Conservation (phyloP, 2,797 vertebrate species). For the Erpetoichthys calabaricus region DNA sequence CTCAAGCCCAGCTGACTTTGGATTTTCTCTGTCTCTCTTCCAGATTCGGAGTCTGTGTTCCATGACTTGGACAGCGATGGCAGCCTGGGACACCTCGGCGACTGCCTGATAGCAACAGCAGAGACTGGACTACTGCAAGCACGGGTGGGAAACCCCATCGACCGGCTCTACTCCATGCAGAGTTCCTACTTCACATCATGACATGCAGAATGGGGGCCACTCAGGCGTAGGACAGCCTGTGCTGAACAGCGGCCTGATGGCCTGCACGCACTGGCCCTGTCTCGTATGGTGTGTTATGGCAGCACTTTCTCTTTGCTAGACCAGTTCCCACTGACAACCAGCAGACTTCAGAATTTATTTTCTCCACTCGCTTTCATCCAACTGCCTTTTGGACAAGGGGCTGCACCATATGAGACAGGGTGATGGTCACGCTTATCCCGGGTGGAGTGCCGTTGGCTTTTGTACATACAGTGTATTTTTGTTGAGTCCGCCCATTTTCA, state of each 20-base stretch:
- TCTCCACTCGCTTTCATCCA: too few species aligned
- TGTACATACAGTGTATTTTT: too few species aligned
- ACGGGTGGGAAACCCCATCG: slow-evolving; percentile 74
- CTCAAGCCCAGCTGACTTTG: too few species aligned
- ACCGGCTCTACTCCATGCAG: slow-evolving; percentile 87
- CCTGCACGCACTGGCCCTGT: background rate
- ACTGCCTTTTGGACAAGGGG: too few species aligned
- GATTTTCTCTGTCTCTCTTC: slow-evolving; percentile 5
- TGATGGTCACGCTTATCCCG: too few species aligned
- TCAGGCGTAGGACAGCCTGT: background rate
- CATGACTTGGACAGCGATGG: slow-evolving; percentile 76
- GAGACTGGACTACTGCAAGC: slow-evolving; percentile 59
- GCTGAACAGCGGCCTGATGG: background rate
- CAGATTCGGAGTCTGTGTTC: slow-evolving; percentile 75
- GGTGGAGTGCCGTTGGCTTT: too few species aligned
- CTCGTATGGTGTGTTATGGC: too few species aligned
- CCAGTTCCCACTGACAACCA: too few species aligned
- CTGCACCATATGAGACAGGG: too few species aligned
- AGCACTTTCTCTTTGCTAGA: too few species aligned
- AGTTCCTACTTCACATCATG: slow-evolving; percentile 90
- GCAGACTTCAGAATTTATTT: too few species aligned
- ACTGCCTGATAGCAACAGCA: slow-evolving; percentile 65
- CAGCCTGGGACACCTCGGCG: slow-evolving; percentile 67
- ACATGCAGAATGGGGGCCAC: slow-evolving; percentile 29
- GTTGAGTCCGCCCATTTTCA: too few species aligned